Percentiles rank a stretch among this genome's conserved stretches.
Evolutionary conservation across 2,888 invertebrate genomes (phyloP).

Genomic region (Elysia crispata): DNA sequence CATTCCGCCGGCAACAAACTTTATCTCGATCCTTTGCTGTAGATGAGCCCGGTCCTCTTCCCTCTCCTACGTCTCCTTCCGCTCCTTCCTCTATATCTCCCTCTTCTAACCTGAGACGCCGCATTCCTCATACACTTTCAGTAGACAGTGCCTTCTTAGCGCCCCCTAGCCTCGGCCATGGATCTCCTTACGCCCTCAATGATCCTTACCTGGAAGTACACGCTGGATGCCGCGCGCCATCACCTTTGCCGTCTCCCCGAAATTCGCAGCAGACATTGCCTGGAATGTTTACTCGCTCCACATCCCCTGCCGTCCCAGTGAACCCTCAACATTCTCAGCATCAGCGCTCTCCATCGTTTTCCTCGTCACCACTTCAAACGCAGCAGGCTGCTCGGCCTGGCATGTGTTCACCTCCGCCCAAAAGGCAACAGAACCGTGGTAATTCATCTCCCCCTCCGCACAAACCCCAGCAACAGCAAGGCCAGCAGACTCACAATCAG

Average conservation of each 20-base stretch:
- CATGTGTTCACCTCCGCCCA: neutral
- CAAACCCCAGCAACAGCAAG: neutral
- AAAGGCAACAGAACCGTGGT: neutral
- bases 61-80: neutral
- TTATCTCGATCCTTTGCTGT: conserved; percentile 46
- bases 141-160: conserved; percentile 46
- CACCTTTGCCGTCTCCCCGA: conserved; percentile 42
- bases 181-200: conserved; percentile 37
- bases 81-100: conserved; percentile 16
- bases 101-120: conserved; percentile 22
- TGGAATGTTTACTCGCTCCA: conserved; percentile 45
- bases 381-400: neutral
- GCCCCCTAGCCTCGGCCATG: conserved; percentile 25
- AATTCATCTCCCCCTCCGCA: neutral
- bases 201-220: conserved; percentile 45
- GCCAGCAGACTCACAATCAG: too few species aligned
- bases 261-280: conserved; percentile 43
- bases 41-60: conserved; percentile 25
- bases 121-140: conserved; percentile 47
- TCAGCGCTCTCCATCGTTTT: neutral
- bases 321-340: neutral
- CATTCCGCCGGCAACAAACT: conserved; percentile 42
- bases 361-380: neutral
- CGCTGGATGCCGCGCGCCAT: conserved; percentile 43
- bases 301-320: conserved; percentile 42